Conservation (phyloP, 2,113 vertebrate species). For the Siniperca knerii region DNA sequence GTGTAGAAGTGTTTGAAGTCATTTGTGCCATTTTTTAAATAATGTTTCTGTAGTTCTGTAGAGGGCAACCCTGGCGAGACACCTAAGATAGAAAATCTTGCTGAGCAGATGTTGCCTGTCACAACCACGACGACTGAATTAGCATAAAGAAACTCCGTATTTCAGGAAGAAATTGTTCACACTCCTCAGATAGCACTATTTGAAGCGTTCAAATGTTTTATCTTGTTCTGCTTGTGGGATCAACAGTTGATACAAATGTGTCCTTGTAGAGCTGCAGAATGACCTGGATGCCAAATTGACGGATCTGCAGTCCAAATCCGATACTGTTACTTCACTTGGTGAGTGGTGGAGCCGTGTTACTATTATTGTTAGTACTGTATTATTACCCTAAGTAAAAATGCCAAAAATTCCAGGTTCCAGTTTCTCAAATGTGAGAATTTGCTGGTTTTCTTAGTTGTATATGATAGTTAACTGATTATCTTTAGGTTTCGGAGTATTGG, state of each 20-base stretch:
- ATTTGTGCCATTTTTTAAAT: too few relatives aligned
- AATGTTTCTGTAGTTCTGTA: too few relatives aligned
- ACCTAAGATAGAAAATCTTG: not conserved
- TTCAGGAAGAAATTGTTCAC: not conserved
- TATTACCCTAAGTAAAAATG: too few relatives aligned
- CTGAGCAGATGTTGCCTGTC: not conserved
- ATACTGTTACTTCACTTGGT: conserved; percentile 52
- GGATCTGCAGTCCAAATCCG: conserved; percentile 37
- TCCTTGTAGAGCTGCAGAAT: conserved; percentile 49
- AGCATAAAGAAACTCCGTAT: not conserved
- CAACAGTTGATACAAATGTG: not conserved
- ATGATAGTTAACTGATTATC: too few relatives aligned
- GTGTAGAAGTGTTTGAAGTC: too few relatives aligned
- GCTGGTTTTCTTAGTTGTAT: too few relatives aligned
- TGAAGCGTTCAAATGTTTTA: not conserved
- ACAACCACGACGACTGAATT: not conserved
- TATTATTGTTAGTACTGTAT: not conserved
- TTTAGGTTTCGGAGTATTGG: too few relatives aligned
- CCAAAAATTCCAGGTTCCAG: too few relatives aligned
- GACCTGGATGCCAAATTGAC: conserved; percentile 48
- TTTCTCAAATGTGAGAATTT: too few relatives aligned
- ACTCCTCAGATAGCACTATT: not conserved
- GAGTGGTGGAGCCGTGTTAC: conserved; percentile 7
- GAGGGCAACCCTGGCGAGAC: not conserved
- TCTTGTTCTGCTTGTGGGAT: not conserved